Conservation (phyloP, 2,888 invertebrate species). For the Helicoverpa assulta region DNA sequence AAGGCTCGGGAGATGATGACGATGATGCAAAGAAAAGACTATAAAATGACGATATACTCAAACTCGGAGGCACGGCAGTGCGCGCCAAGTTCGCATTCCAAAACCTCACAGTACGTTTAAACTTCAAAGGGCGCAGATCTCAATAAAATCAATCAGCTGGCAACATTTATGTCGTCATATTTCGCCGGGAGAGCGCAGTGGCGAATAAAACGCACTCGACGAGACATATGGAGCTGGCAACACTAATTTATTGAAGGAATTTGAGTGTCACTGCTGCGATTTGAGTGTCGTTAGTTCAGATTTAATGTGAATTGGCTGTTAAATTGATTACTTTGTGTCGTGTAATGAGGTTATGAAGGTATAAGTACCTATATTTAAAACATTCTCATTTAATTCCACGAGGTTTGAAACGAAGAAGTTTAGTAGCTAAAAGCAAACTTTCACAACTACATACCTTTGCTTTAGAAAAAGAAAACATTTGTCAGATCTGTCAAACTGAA, state of each 20-base stretch:
- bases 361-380: no score
- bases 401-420: neutral
- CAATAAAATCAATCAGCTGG: conserved; percentile 59
- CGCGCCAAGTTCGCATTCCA: conserved; percentile 24
- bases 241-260: conserved; percentile 50
- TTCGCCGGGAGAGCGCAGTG: conserved; percentile 31
- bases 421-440: neutral
- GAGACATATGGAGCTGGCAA: conserved; percentile 37
- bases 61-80: conserved; percentile 1
- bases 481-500: conserved; percentile 15
- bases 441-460: conserved; percentile 3
- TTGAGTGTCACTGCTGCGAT: conserved; percentile 12
- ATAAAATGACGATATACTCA: conserved; percentile 1
- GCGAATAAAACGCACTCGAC: conserved; percentile 49
- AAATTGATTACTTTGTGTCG: conserved; percentile 8
- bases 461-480: neutral
- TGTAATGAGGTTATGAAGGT: no score
- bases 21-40: no score
- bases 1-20: no score
- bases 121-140: conserved; percentile 45
- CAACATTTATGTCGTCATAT: conserved; percentile 58
- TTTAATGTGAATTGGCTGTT: conserved; percentile 31
- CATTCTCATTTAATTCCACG: no score
- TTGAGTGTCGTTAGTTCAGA: conserved; percentile 28
- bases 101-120: conserved; percentile 26